Base-by-base conservation (phyloP, 2,888 invertebrate species). In the Liodrosophila aerea region DNA sequence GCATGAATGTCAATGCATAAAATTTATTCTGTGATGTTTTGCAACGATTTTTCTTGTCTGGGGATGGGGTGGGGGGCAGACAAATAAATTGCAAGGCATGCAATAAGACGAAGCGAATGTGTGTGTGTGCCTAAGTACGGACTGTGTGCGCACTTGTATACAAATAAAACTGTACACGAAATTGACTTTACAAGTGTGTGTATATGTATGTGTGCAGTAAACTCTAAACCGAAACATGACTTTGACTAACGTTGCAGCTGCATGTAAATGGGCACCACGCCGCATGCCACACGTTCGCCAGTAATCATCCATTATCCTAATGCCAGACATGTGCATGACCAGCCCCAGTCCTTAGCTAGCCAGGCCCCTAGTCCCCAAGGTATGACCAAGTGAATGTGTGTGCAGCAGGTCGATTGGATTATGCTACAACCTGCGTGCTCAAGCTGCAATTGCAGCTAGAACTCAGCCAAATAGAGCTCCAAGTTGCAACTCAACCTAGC, bases 291-390 rank as follows among this genome's bases (percentile, higher is more conserved):
- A 85, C 86, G 83, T 87, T 85, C 72, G 39, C 73, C 75, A 71
- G 72, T 86, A 78, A 81, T 84, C 87, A 87, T 86, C 80, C 76
- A 86, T 86, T 87, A 86, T 87, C 74, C 75, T 80, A 87, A 86
- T 87, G 86, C 81, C 80, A 68, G 62, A 41, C 67, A 70, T 66
- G 81, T 81, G 64, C 81, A 62, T 41, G 66, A 51, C 61, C 62
- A 66, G 52, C 22, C 22, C 22, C 2, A 22, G 3, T 22, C 22
- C 22, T n/a, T n/a, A 22, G 5, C 22, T 22, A 22, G 3, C 22
- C 22, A 22, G 57, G 68, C 31, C n/a, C 41, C 52, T 43, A 36
- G 51, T 67, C 67, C 63, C 77, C 39, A 56, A 71, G 53, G 84
- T 63, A 43, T 52, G 73, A 52, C 63, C 69, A 43, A 43, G 40